phyloP scores from a whole-genome alignment of 2,113 vertebrate genomes.

The Prolemur simus region DNA sequence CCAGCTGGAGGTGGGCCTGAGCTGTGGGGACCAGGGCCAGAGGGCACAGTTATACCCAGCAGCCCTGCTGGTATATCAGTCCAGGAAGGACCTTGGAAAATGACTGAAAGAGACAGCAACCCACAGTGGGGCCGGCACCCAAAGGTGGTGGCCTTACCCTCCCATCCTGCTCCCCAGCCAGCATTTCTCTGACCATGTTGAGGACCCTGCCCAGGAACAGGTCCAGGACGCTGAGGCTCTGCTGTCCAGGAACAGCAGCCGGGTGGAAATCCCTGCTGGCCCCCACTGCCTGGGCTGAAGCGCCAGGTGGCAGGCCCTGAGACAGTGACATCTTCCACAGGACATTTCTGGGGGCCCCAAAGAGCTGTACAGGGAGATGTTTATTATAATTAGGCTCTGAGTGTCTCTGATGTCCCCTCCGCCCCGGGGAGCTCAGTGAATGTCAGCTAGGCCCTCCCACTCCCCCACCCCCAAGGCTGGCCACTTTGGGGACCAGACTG shows the following conservation, averaged over 20 bases:
- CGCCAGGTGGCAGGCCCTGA: neutral
- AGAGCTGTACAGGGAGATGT: neutral
- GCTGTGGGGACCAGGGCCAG: neutral
- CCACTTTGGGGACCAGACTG: neutral
- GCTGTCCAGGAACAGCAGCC: neutral
- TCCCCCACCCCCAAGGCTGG: neutral
- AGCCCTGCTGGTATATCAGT: neutral
- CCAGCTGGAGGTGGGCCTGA: neutral
- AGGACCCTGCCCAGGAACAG: neutral
- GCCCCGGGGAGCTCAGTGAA: neutral
- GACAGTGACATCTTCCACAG: neutral
- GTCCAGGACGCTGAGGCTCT: neutral
- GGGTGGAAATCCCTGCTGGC: neutral
- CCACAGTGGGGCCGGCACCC: neutral
- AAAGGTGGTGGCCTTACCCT: neutral
- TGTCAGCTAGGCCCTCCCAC: neutral
- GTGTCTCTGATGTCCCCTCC: neutral
- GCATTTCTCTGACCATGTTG: neutral
- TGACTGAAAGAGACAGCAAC: neutral
- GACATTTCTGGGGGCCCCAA: neutral
- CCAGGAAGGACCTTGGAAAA: neutral
- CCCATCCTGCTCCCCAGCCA: neutral
- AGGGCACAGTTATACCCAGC: neutral
- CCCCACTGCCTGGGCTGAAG: neutral
- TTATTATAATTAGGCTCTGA: neutral